phyloP scores from a whole-genome alignment of 2,888 invertebrate genomes.

The Augochlorella aurata region DNA sequence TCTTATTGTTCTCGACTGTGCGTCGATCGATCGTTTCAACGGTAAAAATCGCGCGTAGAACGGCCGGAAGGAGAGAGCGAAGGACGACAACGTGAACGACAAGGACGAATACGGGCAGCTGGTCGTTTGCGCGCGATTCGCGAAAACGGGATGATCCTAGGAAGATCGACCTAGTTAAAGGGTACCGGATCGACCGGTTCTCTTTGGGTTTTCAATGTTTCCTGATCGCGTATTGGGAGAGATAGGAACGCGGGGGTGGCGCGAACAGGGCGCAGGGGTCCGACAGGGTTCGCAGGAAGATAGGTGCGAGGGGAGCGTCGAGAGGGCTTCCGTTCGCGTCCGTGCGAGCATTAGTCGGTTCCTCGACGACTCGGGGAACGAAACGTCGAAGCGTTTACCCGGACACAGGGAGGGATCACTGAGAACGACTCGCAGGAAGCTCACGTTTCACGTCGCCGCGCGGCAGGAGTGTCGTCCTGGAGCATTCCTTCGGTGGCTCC shows the following conservation, averaged over 20 bases:
- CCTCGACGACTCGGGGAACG: neutral
- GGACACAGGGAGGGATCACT: slow-evolving; percentile 20
- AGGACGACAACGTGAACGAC: neutral
- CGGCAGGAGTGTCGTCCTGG: slow-evolving; percentile 22
- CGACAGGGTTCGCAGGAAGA: neutral
- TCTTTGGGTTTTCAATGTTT: neutral
- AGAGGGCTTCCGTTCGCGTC: slow-evolving; percentile 5
- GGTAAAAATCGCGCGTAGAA: neutral
- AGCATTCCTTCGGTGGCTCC: slow-evolving; percentile 7
- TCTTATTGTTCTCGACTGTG: slow-evolving; percentile 12
- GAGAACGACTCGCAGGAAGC: slow-evolving; percentile 39
- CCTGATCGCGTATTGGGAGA: neutral
- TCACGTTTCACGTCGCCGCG: slow-evolving; percentile 43
- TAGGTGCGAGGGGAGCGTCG: neutral
- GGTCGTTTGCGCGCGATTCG: neutral
- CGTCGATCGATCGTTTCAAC: slow-evolving; percentile 13
- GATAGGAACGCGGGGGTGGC: neutral
- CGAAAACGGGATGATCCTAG: neutral
- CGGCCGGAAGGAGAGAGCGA: neutral
- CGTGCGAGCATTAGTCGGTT: slow-evolving; percentile 16
- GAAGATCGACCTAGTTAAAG: neutral
- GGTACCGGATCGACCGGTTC: neutral
- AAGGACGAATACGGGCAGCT: no score
- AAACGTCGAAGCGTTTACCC: slow-evolving; percentile 7
- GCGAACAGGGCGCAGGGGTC: neutral